Evolutionary conservation across 2,888 invertebrate genomes (phyloP), one percentile per base, ranked within the genome.

Genomic region (Coenonympha glycerion): DNA sequence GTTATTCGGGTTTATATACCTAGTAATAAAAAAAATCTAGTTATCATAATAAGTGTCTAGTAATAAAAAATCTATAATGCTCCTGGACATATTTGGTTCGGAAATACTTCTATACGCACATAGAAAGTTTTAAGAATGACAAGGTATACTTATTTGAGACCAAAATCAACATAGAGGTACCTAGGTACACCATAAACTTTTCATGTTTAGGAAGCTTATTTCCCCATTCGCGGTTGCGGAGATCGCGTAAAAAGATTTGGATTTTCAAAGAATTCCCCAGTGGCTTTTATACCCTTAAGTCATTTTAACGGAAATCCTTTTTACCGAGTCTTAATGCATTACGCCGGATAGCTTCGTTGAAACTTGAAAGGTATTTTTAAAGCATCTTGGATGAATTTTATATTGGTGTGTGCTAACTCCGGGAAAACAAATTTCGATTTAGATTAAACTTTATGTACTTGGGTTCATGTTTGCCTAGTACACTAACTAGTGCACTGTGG

Each of bases 221-320:
- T 41, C 30, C 30, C 3, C 30, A 41, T 30, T 30, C 13, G 16
- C 11, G 41, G 30, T 30, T 34, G 18, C n/a, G 24, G 22, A 15
- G 24, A 19, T 19, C 30, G 18, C 11, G 18, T 11, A 28, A 41
- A 26, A 13, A 30, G 41, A 41, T 36, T 21, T 19, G 39, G 24
- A 15, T 16, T 39, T 39, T 39, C 39, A 24, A 39, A 39, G 24
- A 39, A 39, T 39, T 39, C 24, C 9, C 15, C 39, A 15, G 39
- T 39, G 39, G 39, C 39, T 39, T 39, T 47, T 40, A 47, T 47
- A 39, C 47, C 39, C 47, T 47, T 47, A 47, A 47, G 47, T 47
- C 47, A 47, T 47, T 31, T 19, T 31, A 22, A 19, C 39, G 39
- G 39, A 47, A 47, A 47, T 47, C 47, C 31, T 47, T 47, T n/a